Evolutionary conservation across 2,113 vertebrate genomes (phyloP).

Genomic region (Agapornis roseicollis): DNA sequence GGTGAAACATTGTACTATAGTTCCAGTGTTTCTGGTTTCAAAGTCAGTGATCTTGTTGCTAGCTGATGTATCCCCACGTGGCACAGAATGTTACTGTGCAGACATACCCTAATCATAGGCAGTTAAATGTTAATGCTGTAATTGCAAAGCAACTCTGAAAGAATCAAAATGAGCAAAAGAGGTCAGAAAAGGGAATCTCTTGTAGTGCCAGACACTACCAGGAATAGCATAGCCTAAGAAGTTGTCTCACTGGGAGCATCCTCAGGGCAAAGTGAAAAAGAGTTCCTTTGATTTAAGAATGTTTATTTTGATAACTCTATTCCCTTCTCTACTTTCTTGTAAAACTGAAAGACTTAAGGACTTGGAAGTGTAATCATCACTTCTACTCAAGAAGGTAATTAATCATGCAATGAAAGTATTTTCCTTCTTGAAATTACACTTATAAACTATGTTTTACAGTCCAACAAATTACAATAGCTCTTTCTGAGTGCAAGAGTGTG

Average conservation of each 20-base stretch:
- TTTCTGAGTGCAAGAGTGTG: background rate
- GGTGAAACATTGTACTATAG: background rate
- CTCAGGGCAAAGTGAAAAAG: background rate
- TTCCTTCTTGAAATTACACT: background rate
- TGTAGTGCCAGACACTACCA: background rate
- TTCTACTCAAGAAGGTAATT: background rate
- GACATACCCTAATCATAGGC: background rate
- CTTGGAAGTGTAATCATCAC: background rate
- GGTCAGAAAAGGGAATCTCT: background rate
- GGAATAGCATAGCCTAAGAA: background rate
- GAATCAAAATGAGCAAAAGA: background rate
- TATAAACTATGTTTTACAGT: background rate
- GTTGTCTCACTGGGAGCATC: background rate
- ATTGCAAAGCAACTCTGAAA: background rate
- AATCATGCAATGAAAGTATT: background rate
- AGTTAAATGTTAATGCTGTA: background rate
- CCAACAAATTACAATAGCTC: background rate
- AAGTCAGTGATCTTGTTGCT: background rate
- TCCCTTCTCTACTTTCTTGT: background rate
- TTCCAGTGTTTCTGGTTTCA: background rate
- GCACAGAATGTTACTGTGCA: background rate
- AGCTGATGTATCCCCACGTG: background rate
- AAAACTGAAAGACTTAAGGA: background rate
- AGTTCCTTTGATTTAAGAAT: background rate
- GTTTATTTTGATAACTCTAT: background rate